Conservation (phyloP, 2,797 vertebrate genomes). For the Pampus argenteus region DNA sequence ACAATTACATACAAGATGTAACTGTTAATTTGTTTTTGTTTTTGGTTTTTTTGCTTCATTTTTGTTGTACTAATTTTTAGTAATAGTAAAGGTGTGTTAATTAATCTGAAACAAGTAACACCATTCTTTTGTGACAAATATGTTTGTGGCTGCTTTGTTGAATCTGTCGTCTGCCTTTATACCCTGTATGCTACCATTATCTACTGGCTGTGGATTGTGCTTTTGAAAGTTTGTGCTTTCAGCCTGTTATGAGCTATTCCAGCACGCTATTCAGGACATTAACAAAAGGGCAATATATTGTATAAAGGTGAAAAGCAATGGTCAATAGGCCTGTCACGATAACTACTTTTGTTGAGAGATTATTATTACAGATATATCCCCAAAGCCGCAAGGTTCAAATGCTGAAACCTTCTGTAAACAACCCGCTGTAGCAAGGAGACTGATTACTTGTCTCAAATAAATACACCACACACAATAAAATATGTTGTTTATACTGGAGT, state of each 20-base stretch:
- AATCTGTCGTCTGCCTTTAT: constrained; percentile 4
- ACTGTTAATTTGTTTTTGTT: too few species aligned
- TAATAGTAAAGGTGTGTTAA: not conserved
- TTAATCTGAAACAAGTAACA: not conserved
- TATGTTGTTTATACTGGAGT: too few species aligned
- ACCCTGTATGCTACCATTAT: constrained; percentile 19
- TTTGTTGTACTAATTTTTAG: not conserved
- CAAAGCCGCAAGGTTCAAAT: too few species aligned
- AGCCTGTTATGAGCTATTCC: constrained; percentile 30
- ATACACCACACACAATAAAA: too few species aligned
- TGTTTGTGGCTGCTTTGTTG: not conserved
- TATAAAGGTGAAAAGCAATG: constrained; percentile 20
- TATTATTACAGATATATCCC: too few species aligned
- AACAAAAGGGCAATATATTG: constrained; percentile 15
- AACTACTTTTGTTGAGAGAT: too few species aligned
- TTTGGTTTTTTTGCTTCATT: constrained; percentile 1
- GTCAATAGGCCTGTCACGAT: too few species aligned
- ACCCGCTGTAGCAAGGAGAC: too few species aligned
- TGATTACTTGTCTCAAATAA: too few species aligned
- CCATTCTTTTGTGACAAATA: not conserved
- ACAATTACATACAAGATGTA: constrained; percentile 13
- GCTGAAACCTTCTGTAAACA: too few species aligned
- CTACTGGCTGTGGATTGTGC: constrained; percentile 27
- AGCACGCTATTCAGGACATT: constrained; percentile 7
- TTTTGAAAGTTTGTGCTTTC: constrained; percentile 4